phyloP scores from a whole-genome alignment of 2,113 vertebrate genomes.

The Dermatemys mawii region DNA sequence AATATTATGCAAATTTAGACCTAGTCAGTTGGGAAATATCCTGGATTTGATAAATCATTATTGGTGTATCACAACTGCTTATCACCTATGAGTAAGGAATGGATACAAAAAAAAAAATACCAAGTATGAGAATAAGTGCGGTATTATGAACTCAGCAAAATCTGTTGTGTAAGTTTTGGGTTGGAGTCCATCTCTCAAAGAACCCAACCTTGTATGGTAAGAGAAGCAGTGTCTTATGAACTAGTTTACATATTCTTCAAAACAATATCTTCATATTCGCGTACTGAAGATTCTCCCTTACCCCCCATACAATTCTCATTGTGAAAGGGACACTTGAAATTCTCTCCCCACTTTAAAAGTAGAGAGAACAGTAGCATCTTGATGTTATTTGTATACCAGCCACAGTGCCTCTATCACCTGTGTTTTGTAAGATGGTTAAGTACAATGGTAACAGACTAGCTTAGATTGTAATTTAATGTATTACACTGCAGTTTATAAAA shows the following conservation, averaged over 20 bases:
- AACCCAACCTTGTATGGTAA: neutral
- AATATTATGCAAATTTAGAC: neutral
- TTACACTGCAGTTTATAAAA: neutral
- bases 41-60: neutral
- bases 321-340: neutral
- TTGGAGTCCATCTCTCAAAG: neutral
- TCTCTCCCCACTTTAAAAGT: neutral
- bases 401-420: neutral
- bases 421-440: neutral
- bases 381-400: neutral
- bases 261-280: neutral
- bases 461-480: neutral
- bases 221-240: neutral
- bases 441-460: neutral
- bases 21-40: neutral
- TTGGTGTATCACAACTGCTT: neutral
- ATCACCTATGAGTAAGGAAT: neutral
- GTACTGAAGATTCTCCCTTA: neutral
- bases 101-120: neutral
- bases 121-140: neutral
- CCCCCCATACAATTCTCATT: neutral
- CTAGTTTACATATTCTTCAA: neutral
- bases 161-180: neutral
- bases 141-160: neutral
- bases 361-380: neutral